Evolutionary conservation across 2,113 vertebrate species (phyloP).

Genomic region (Chaetops frenatus): DNA sequence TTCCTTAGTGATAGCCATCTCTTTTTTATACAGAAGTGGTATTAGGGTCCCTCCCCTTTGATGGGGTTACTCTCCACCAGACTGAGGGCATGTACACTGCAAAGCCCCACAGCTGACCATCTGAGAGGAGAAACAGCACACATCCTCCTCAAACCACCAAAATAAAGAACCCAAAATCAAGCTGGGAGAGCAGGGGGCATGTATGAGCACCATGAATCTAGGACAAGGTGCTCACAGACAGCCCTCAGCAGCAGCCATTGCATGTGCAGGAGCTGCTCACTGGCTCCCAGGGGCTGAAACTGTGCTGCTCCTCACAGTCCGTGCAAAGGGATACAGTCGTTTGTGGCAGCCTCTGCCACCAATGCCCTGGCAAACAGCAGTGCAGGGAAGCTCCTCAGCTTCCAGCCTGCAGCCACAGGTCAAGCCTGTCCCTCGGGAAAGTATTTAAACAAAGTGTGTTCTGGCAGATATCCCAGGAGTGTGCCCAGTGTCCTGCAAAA

Average conservation of each 20-base stretch:
- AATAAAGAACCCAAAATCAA: not conserved
- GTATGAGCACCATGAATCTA: not conserved
- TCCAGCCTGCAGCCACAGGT: not conserved
- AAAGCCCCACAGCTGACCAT: not conserved
- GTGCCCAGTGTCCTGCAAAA: not conserved
- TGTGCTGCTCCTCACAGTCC: not conserved
- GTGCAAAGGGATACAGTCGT: fast-evolving
- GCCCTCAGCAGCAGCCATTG: not conserved
- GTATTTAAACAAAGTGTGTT: not conserved
- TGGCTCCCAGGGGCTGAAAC: not conserved
- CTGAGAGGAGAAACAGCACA: not conserved
- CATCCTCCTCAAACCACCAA: not conserved
- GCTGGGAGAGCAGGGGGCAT: not conserved
- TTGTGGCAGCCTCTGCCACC: not conserved
- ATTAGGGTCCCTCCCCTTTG: not conserved
- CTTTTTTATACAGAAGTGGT: not conserved
- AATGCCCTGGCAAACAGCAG: not conserved
- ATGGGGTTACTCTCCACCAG: not conserved
- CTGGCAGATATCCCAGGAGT: not conserved
- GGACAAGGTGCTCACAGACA: fast-evolving
- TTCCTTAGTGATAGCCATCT: not conserved
- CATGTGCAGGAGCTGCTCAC: not conserved
- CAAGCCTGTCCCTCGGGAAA: not conserved
- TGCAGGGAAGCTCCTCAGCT: not conserved
- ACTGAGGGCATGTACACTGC: not conserved